Conservation (phyloP, 2,888 invertebrate species). For the Choristoneura rosaceana region DNA sequence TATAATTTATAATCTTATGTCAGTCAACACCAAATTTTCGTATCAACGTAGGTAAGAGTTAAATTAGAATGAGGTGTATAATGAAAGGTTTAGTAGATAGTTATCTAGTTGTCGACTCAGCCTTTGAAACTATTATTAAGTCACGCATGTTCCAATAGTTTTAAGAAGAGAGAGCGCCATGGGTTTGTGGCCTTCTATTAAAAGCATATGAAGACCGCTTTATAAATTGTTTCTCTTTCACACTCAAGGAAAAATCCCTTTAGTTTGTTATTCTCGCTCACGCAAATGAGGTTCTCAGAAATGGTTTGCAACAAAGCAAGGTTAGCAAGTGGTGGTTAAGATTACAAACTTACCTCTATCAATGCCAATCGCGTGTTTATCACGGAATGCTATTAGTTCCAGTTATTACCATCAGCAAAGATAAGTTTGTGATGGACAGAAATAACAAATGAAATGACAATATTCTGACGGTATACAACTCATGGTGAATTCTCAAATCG, state of each 20-base stretch:
- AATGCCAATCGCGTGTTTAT: not conserved
- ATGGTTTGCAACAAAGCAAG: conserved; percentile 6
- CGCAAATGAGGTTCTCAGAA: not conserved
- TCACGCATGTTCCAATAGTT: conserved; percentile 42
- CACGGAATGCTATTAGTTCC: not conserved
- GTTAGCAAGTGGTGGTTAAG: not conserved
- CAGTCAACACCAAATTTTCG: conserved; percentile 37
- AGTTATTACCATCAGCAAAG: not conserved
- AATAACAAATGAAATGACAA: conserved; percentile 13
- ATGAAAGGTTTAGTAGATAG: conserved; percentile 35
- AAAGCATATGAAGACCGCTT: not conserved
- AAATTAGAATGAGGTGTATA: conserved; percentile 27
- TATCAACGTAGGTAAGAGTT: conserved; percentile 23
- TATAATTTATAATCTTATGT: conserved; percentile 23
- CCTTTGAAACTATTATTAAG: conserved; percentile 40
- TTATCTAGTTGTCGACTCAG: conserved; percentile 41
- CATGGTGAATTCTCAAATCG: conserved; percentile 23
- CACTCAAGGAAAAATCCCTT: not conserved
- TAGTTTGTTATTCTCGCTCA: not conserved
- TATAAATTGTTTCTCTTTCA: not conserved
- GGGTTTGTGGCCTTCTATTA: conserved; percentile 15
- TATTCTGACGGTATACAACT: conserved; percentile 12
- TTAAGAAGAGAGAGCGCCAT: conserved; percentile 27
- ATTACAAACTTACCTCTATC: not conserved
- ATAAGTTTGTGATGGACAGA: not conserved